Evolutionary conservation across 2,888 invertebrate species (phyloP), one percentile per base, ranked within the genome.

Genomic region (Taphrorychus bicolor): DNA sequence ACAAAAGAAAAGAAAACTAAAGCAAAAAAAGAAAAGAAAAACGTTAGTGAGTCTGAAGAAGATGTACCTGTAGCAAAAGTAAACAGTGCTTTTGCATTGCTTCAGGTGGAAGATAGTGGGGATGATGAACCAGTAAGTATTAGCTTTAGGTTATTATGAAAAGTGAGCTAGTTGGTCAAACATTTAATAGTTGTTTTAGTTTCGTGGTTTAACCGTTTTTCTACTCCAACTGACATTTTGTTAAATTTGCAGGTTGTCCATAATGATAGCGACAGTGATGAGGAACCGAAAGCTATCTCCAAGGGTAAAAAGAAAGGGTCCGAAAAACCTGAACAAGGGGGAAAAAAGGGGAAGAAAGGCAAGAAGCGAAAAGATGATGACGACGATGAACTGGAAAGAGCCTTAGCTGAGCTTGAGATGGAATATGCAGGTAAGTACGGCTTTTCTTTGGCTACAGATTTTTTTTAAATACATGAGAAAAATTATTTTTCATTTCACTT

Each of bases 301-400:
- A 79, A 79, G 61, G 82, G 79, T 72, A 82, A 80, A 72, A 81
- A 82, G 70, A 81, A 80, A 70, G 81, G 81, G 58, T 75, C 78
- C 78, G 82, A 79, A 76, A 81, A 82, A 59, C 75, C 79, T 79
- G 82, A 79, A 76, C 22, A 17, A 32, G 32, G 51, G 74, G 76
- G 75, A 61, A 91, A 91, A 79, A 91, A 91, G 79, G 91, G 92
- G 79, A 87, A 88, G 2, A 92, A 91, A 78, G 91, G 91, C 80
- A 82, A 85, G 3, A 89, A 88, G 77, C 87, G 89, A 77, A 92
- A 90, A 83, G 89, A 88, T 72, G 91, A 91, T 60, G 91, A 91
- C 77, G 92, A 92, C 70, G 92, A 92, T 70, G 94, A 94, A 79
- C 83, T 94, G 68, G 94, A 94, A 76, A 92, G 92, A 82, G 90